Percentiles rank a stretch among this genome's conserved stretches.
phyloP scores from a whole-genome alignment of 2,888 invertebrate species.

The Metellina segmentata region DNA sequence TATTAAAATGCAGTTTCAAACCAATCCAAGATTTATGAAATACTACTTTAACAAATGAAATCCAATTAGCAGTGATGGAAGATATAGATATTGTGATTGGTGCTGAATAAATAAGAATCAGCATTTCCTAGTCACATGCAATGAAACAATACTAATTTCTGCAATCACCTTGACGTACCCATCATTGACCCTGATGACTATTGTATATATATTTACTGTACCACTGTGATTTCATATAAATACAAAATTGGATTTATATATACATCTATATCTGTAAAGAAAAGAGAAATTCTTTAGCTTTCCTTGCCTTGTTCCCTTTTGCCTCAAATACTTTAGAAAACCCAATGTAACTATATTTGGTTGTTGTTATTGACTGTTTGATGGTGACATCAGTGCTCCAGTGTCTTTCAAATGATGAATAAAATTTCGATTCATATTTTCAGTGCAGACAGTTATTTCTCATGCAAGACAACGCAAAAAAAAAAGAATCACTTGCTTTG shows the following conservation, averaged over 20 bases:
- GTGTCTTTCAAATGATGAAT: constrained; percentile 77
- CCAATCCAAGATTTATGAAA: no score
- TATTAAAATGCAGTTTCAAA: no score
- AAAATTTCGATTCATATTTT: constrained; percentile 77
- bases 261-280: constrained; percentile 7
- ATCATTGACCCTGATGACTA: constrained; percentile 54
- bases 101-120: no score
- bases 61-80: no score
- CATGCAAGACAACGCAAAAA: no score
- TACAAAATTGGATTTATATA: constrained; percentile 34
- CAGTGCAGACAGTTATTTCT: constrained; percentile 22
- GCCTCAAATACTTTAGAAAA: constrained; percentile 56
- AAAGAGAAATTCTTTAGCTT: constrained; percentile 55
- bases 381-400: constrained; percentile 68
- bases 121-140: neutral
- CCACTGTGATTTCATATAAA: constrained; percentile 55
- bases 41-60: no score
- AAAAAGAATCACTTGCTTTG: no score
- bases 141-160: constrained; percentile 8
- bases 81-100: no score
- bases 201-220: constrained; percentile 63
- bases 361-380: constrained; percentile 71
- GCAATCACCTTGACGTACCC: constrained; percentile 39
- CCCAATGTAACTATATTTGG: constrained; percentile 63
- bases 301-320: constrained; percentile 30